These are phyloP conservation scores for Cacatua alba DNA, from an alignment of 2,113 vertebrate genomes.

Conservation along the genomic window DNA sequence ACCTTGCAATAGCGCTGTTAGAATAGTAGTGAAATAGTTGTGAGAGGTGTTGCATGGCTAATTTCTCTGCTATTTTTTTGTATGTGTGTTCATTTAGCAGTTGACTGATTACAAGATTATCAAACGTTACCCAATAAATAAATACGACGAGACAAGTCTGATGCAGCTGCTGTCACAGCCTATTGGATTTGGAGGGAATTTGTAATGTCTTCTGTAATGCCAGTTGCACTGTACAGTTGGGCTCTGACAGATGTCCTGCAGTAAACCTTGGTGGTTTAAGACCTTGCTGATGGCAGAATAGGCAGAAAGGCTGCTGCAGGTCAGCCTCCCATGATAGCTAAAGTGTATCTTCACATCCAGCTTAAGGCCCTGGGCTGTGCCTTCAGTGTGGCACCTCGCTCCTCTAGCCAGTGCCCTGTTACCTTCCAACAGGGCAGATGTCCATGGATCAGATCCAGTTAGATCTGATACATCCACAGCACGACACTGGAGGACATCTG, in stretches of 20 bases:
- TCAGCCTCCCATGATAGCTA: not conserved
- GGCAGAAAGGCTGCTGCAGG: not conserved
- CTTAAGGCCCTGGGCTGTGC: not conserved
- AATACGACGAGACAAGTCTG: not conserved
- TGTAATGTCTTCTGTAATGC: not conserved
- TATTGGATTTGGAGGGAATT: not conserved
- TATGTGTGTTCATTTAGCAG: not conserved
- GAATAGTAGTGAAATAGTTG: not conserved
- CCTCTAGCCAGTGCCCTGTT: rapidly evolving
- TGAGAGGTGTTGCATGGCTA: not conserved
- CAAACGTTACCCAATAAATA: not conserved
- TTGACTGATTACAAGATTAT: not conserved
- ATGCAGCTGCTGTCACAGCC: not conserved
- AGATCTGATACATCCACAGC: not conserved
- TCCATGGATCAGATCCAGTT: rapidly evolving
- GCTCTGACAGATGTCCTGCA: not conserved
- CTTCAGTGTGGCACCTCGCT: rapidly evolving
- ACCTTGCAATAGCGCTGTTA: not conserved
- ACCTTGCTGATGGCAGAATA: rapidly evolving
- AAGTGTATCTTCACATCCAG: not conserved
- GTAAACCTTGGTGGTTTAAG: not conserved
- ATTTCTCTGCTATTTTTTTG: not conserved
- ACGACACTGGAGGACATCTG: not conserved
- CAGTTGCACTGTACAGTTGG: rapidly evolving
- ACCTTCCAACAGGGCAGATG: rapidly evolving